Conservation (phyloP, 2,797 vertebrate species). For the Cyprinodon diabolis region DNA sequence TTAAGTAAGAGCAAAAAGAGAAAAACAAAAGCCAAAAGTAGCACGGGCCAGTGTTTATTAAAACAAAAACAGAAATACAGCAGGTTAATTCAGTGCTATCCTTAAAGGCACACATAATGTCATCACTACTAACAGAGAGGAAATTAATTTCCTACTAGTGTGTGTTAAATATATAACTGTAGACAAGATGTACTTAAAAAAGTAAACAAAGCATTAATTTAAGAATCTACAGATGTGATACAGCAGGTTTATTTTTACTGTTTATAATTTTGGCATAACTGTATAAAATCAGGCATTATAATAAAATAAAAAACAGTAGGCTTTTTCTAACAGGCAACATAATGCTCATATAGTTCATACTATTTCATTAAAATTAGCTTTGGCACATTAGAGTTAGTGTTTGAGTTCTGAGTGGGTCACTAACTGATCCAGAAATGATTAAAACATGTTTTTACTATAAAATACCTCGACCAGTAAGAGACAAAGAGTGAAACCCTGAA, state of each 20-base stretch:
- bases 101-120: constrained; percentile 51
- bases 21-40: not conserved
- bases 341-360: constrained; percentile 11
- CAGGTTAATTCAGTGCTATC: constrained; percentile 42
- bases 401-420: not conserved
- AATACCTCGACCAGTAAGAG: constrained; percentile 17
- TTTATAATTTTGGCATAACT: constrained; percentile 64
- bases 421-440: not conserved
- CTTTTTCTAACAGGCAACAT: constrained; percentile 27
- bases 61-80: constrained; percentile 61
- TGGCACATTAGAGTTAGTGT: constrained; percentile 1
- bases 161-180: constrained; percentile 65
- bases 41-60: constrained; percentile 63
- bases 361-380: constrained; percentile 18
- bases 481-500: not conserved
- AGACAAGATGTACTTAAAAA: constrained; percentile 50
- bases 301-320: constrained; percentile 18
- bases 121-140: constrained; percentile 25
- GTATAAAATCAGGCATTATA: constrained; percentile 44
- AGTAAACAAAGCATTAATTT: constrained; percentile 50
- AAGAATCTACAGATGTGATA: constrained; percentile 36
- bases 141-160: constrained; percentile 23
- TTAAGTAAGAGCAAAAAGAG: constrained; percentile 21
- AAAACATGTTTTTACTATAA: constrained; percentile 4
- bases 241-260: constrained; percentile 50